Evolutionary conservation across 2,888 invertebrate species (phyloP), one percentile per base, ranked within the genome.

Genomic region (Caenorhabditis uteleia): DNA sequence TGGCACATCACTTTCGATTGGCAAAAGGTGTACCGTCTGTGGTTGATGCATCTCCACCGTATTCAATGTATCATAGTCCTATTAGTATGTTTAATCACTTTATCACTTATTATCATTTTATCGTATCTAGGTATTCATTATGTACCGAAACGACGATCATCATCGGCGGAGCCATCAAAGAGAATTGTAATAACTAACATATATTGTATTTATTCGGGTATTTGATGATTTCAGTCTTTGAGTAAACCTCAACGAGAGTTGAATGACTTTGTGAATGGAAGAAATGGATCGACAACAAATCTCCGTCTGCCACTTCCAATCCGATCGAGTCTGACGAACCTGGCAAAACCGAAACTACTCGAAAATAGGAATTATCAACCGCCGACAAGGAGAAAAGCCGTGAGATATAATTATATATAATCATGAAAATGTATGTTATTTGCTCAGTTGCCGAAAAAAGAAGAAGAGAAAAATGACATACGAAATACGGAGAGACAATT

Each of bases 31-130:
- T 71, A n/a, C 54, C 53, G 38, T 49, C 54, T 31, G 64, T 67
- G 4, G 54, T 72, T 5, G 67, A 72, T 43, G 43, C 48, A n/a
- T 56, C 55, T 18, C 68, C 72, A 1, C 72, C 72, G 4, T 53
- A 58, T 51, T 72, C 72, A n/a, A 72, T 72, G 72, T 72, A 67
- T 43, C 69, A 72, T 46, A 72, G 72, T 58, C 72, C 72, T 20
- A 72, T 66, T 39, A 72, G 72, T 72, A 18, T 55, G 60, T 56
- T 18, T 18, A 31, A 29, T 12, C 14, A 21, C 2, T n/a, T 18
- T 21, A 6, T 8, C 3, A 27, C 27, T 44, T 29, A 7, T 20
- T 18, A 16, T 31, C 38, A n/a, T 38, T 12, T 8, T 43, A 8
- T 40, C 2, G 16, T 6, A 36, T 59, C 34, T 46, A 70, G 70